Evolutionary conservation across 2,113 vertebrate species (phyloP), one percentile per base, ranked within the genome.

Genomic region (Solea solea): DNA sequence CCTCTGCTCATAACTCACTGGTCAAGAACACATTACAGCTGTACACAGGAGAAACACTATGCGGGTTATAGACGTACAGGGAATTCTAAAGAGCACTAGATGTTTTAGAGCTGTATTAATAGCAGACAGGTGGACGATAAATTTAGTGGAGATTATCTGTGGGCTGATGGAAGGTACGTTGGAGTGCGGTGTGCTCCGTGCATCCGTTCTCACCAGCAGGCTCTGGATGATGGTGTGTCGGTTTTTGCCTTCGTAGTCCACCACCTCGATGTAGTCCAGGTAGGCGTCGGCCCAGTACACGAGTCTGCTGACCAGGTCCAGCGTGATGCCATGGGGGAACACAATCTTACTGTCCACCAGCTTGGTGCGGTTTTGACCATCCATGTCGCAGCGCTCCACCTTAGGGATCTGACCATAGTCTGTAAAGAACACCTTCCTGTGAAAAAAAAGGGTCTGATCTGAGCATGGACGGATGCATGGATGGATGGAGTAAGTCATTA

Each of bases 331-430:
- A 0, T 99, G 97, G 0, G 98, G 98, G 75, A 99, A 99, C 41
- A 99, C 98, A 0, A 99, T 99, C 93, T 99, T 99, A 89, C 95
- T 97, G 90, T 99, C 98, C 8, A 99, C 98, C 13, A 99, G 93
- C 81, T 98, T 99, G 80, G 98, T 97, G 11, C 98, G 94, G 88
- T 99, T 98, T 93, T 99, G 98, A 5, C 98, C 97, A 0, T 99
- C 96, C 98, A 99, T 98, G 90, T 99, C 98, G 0, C 98, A 99
- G 34, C 98, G 95, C 60, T 99, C 98, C 84, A 99, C 97, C 82
- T 98, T 99, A 0, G 98, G 98, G 89, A 99, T 98, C 94, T 98
- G 98, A 40, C 98, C 98, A 0, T 99, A 99, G 93, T 99, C 98
- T 0, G 98, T 98, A 93, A 99, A 98, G 90, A 99, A 99, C 54